These are phyloP conservation scores for Xiphorhynchus erythropygius DNA, from an alignment of 2,797 vertebrate species.

Conservation along the genomic window DNA sequence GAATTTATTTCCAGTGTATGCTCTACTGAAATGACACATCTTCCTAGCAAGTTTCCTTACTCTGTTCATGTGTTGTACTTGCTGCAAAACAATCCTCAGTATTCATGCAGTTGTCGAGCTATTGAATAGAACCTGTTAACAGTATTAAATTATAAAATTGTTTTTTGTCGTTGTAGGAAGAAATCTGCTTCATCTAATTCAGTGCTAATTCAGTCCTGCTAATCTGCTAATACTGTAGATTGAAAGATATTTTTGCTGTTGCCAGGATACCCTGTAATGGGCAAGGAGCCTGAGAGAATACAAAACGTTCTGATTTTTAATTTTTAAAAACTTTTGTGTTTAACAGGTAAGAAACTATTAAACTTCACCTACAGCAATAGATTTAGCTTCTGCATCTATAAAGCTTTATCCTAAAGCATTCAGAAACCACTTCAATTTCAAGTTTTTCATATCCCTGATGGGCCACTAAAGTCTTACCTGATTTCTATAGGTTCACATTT, in stretches of 20 bases:
- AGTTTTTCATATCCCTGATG: background rate
- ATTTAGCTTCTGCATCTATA: background rate
- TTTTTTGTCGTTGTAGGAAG: conserved; percentile 72
- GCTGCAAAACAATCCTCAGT: background rate
- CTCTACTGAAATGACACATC: background rate
- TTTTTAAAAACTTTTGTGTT: conserved; percentile 70
- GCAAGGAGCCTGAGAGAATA: conserved; percentile 88
- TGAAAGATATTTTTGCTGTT: conserved; percentile 74
- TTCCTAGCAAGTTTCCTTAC: background rate
- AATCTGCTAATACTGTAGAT: conserved; percentile 71
- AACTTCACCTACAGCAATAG: conserved; percentile 20
- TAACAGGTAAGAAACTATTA: conserved; percentile 78
- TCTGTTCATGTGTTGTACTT: background rate
- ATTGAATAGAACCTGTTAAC: conserved; percentile 3
- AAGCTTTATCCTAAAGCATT: background rate
- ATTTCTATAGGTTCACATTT: background rate
- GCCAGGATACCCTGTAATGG: conserved; percentile 92
- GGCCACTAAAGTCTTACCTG: background rate
- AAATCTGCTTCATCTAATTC: conserved; percentile 64
- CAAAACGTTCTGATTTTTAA: conserved; percentile 76
- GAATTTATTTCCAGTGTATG: background rate
- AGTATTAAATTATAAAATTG: conserved; percentile 11
- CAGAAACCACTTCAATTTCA: background rate
- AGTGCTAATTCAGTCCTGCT: conserved; percentile 58
- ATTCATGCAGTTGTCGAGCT: background rate